Evolutionary conservation across 37 sponge, comb jelly and placozoan genomes (phyloP).

Genomic region (Aplysina aerophoba): DNA sequence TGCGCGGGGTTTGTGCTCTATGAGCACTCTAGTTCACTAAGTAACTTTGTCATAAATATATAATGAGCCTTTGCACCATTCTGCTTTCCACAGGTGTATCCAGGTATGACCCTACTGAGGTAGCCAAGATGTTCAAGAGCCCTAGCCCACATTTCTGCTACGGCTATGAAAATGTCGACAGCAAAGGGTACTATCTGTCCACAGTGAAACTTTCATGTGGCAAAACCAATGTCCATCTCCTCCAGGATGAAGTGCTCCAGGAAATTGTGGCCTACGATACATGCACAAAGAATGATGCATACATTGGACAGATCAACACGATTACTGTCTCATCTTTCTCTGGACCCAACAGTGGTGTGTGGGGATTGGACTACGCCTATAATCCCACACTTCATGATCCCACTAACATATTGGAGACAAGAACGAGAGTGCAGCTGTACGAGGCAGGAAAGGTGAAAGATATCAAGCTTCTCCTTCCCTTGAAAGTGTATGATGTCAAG

Average conservation of each 20-base stretch:
- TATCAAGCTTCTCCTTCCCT: background rate
- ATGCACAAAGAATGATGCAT: background rate
- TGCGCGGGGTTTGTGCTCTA: too few relatives aligned
- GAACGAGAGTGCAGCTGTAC: background rate
- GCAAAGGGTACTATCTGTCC: background rate
- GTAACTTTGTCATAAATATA: too few relatives aligned
- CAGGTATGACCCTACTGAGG: background rate
- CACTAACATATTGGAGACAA: background rate
- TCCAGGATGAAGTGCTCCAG: slow-evolving; percentile 3
- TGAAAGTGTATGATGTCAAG: background rate
- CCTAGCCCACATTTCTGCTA: background rate
- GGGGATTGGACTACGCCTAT: slow-evolving; percentile 2
- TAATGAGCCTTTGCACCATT: too few relatives aligned
- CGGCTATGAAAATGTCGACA: background rate
- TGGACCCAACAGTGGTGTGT: slow-evolving; percentile 12
- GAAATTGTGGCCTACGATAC: slow-evolving; percentile 13
- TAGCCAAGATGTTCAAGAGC: background rate
- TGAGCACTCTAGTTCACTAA: too few relatives aligned
- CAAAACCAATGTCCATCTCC: background rate
- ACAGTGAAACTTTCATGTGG: background rate
- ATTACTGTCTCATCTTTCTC: slow-evolving; percentile 17
- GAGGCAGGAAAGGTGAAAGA: background rate
- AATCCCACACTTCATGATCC: background rate
- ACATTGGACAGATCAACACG: slow-evolving; percentile 29
- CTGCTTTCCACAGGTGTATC: background rate